A percentile compares a stretch with the other conserved stretches of the same genome.
Conservation (phyloP, 2,888 invertebrate species). For the Troides helena region DNA sequence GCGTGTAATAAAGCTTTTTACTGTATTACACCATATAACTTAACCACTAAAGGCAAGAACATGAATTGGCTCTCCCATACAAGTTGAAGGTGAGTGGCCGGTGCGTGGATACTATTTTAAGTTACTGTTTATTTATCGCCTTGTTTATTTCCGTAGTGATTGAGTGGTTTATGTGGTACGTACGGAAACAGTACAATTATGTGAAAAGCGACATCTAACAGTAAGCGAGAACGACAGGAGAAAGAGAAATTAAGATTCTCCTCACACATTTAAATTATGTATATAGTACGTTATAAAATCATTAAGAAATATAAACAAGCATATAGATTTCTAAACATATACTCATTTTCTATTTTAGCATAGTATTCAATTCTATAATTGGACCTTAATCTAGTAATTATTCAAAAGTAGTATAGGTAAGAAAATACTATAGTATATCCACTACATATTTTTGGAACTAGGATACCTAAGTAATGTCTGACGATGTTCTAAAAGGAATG, state of each 20-base stretch:
- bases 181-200: constrained; percentile 12
- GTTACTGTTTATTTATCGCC: constrained; percentile 14
- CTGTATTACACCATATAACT: too few relatives aligned
- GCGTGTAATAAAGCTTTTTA: too few relatives aligned
- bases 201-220: constrained; percentile 17
- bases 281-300: too few relatives aligned
- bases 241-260: neutral
- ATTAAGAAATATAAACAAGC: too few relatives aligned
- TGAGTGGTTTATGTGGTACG: constrained; percentile 23
- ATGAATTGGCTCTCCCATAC: constrained; percentile 9
- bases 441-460: too few relatives aligned
- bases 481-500: too few relatives aligned
- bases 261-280: neutral
- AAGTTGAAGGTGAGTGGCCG: constrained; percentile 19
- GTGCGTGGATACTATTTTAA: constrained; percentile 22
- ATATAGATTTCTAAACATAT: too few relatives aligned
- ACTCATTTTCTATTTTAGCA: too few relatives aligned
- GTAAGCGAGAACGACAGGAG: neutral
- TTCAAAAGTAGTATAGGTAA: neutral
- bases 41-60: constrained; percentile 3
- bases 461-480: too few relatives aligned
- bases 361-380: too few relatives aligned
- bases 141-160: constrained; percentile 25
- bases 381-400: too few relatives aligned
- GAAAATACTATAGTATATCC: neutral